Conservation (phyloP, 2,888 invertebrate genomes). For the Mylabris sibirica region DNA sequence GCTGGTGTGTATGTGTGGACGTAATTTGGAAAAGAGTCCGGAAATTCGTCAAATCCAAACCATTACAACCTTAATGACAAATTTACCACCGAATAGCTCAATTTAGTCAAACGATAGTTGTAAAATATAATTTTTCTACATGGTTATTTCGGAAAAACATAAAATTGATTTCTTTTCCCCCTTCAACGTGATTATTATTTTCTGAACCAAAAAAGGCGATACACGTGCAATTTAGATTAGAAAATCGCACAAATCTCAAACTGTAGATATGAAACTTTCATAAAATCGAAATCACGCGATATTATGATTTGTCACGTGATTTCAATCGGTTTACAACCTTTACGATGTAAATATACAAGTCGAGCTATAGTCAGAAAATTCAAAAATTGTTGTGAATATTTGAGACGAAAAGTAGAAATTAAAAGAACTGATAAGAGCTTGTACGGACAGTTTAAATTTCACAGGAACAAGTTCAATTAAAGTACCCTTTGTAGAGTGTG, state of each 20-base stretch:
- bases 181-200: no score
- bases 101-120: conserved; percentile 16
- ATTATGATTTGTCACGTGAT: conserved; percentile 53
- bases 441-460: conserved; percentile 14
- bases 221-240: conserved; percentile 47
- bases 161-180: conserved; percentile 39
- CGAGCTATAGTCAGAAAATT: background rate
- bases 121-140: conserved; percentile 37
- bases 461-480: conserved; percentile 14
- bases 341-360: conserved; percentile 4
- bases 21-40: background rate
- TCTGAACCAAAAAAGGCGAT: conserved; percentile 43
- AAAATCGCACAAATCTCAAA: conserved; percentile 43
- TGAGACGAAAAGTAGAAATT: no score
- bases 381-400: no score
- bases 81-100: conserved; percentile 20
- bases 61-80: background rate
- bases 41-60: conserved; percentile 4
- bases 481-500: conserved; percentile 10
- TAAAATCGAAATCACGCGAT: conserved; percentile 49
- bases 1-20: no score
- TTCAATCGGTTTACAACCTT: conserved; percentile 30
- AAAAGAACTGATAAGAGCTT: background rate
- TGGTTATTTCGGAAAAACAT: conserved; percentile 37
- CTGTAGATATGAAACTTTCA: conserved; percentile 45